Conservation (phyloP, 2,113 vertebrate species). For the Pedionomus torquatus region DNA sequence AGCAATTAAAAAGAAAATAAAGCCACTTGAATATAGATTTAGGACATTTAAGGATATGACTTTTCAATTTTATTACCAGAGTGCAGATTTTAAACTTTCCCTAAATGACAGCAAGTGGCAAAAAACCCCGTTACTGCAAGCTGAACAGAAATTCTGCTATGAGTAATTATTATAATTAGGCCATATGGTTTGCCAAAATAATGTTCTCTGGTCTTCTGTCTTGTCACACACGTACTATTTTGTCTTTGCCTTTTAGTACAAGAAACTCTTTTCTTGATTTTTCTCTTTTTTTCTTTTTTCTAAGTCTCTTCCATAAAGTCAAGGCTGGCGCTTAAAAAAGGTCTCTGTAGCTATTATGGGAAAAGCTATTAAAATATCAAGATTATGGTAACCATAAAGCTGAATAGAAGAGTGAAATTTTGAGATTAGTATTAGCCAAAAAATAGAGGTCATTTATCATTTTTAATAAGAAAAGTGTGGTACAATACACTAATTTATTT, state of each 20-base stretch:
- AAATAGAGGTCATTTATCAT: constrained; percentile 24
- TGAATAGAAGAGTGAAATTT: constrained; percentile 18
- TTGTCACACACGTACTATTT: neutral
- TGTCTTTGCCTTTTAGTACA: neutral
- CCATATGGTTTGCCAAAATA: neutral
- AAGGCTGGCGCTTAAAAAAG: constrained; percentile 37
- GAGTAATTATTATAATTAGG: neutral
- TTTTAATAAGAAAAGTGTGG: constrained; percentile 39
- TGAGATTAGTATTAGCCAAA: constrained; percentile 35
- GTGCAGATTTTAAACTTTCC: neutral
- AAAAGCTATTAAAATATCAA: constrained; percentile 59
- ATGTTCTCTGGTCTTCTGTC: neutral
- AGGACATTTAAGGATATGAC: rapidly evolving
- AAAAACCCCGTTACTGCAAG: neutral
- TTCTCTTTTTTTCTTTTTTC: neutral
- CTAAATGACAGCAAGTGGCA: neutral
- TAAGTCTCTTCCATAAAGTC: neutral
- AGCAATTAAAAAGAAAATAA: neutral
- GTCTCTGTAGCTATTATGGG: constrained; percentile 7
- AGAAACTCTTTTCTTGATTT: neutral
- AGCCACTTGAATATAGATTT: neutral
- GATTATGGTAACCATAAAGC: constrained; percentile 45
- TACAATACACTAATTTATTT: neutral
- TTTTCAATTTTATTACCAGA: neutral
- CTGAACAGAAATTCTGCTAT: neutral